These are phyloP conservation scores for Diachrysia chrysitis DNA, from an alignment of 2,888 invertebrate genomes.

Conservation along the genomic window DNA sequence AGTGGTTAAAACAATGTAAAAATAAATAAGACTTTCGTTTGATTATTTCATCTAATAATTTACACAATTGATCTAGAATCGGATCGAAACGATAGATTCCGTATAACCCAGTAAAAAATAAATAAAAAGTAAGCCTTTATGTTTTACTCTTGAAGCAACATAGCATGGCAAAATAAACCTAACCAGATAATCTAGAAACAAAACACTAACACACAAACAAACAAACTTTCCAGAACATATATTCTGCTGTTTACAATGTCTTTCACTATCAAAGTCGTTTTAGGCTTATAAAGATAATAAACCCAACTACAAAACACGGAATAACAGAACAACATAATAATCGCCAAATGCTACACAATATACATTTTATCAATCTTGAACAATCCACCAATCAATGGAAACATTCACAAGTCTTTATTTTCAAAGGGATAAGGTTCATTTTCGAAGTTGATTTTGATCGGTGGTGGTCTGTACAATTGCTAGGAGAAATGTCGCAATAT, in stretches of 20 bases:
- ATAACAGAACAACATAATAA: constrained; percentile 50
- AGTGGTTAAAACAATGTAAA: not conserved
- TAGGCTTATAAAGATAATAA: constrained; percentile 54
- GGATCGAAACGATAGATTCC: too few species aligned
- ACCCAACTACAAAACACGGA: constrained; percentile 48
- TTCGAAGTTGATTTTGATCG: not conserved
- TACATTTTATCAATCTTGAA: constrained; percentile 49
- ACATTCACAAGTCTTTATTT: not conserved
- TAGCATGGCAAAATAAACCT: too few species aligned
- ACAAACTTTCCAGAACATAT: constrained; percentile 12
- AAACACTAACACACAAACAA: not conserved
- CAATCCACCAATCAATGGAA: not conserved
- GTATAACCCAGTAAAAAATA: too few species aligned
- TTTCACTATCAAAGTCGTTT: constrained; percentile 46
- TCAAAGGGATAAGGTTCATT: not conserved
- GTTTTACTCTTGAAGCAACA: too few species aligned
- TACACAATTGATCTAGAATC: too few species aligned
- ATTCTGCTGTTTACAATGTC: constrained; percentile 35
- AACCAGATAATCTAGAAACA: not conserved
- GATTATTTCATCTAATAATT: too few species aligned
- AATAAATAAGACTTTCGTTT: too few species aligned
- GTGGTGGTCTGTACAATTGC: constrained; percentile 39
- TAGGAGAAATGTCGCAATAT: constrained; percentile 68
- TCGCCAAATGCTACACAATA: constrained; percentile 41
- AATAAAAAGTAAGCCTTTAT: too few species aligned